Base-by-base conservation (phyloP, 2,797 vertebrate genomes). In the Danio albolineatus region DNA sequence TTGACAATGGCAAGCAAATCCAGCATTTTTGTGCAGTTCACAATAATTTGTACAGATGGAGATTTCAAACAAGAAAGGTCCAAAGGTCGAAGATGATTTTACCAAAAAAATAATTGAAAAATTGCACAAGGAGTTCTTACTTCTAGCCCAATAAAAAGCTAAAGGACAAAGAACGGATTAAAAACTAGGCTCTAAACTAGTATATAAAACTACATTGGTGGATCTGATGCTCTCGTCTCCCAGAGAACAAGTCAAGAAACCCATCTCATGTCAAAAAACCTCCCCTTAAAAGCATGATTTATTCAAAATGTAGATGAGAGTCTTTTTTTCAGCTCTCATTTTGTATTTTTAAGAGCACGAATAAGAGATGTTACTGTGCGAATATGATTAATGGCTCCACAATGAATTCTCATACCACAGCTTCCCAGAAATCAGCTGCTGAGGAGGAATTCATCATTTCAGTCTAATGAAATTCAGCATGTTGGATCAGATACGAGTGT, bases 221-320 rank as follows among this genome's bases (percentile, higher is more conserved):
- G 28, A 28, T 28, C 28, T 28, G 28, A 28, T 1, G 28, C 28
- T 28, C 28, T 28, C 7, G 75, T 77, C 41, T 57, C 51, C 64
- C 43, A 2, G 21, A 43, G 65, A 77, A 59, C 54, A 71, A 38
- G 28, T 60, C 41, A 56, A 28, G 2, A 13, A 17, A 56, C 12
- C 10, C 21, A 39, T 19, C 14, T 36, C 75, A 67, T 38, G 28
- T 38, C 38, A 28, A 70, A 71, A 61, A 59, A 14, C 12, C 28
- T 39, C 19, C 48, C 60, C 92, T 85, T 28, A 28, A 92, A 87
- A 80, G 80, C 65, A 78, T 84, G 87, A 89, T 90, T 93, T 60
- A 62, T 83, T 82, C 38, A 21, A 53, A 89, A 92, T 85, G 73
- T 19, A 61, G 77, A 71, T 43, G 36, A 83, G 78, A 66, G 39